Percentiles rank a stretch among this genome's conserved stretches.
These are phyloP conservation scores for Heliothis subflexa DNA, from an alignment of 1,140 invertebrate species.

Conservation along the genomic window DNA sequence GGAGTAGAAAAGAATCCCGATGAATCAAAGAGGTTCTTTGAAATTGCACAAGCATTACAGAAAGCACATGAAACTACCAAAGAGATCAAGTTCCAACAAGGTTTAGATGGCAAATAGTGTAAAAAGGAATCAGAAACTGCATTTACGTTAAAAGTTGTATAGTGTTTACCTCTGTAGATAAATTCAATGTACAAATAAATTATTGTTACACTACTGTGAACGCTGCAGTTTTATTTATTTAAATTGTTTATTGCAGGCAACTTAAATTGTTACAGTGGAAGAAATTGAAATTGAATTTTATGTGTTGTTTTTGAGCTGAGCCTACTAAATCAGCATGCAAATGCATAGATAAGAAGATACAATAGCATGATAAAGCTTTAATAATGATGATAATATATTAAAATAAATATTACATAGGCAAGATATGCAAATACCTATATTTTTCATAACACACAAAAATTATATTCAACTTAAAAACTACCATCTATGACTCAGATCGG, in stretches of 20 bases:
- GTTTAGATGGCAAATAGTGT: conserved; percentile 74
- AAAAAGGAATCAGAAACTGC: conserved; percentile 11
- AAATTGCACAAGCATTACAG: conserved; percentile 90
- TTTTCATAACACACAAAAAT: no score
- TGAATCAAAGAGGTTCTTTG: conserved; percentile 90
- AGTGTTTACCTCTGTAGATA: conserved; percentile 14
- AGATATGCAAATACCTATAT: no score
- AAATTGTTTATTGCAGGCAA: no score
- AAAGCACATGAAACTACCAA: conserved; percentile 88
- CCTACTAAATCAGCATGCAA: no score
- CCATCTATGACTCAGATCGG: conserved; percentile 90
- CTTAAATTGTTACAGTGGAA: no score
- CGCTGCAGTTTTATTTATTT: not conserved
- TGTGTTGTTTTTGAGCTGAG: no score
- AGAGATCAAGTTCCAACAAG: conserved; percentile 90
- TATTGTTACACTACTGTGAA: conserved; percentile 14
- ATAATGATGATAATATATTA: no score
- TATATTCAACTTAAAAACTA: not conserved
- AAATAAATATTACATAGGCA: no score
- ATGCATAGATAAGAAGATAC: no score
- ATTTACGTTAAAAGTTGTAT: conserved; percentile 29
- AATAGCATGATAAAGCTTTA: no score
- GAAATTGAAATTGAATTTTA: no score
- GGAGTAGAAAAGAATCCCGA: conserved; percentile 91
- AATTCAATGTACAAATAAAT: conserved; percentile 43